Conservation (phyloP, 2,113 vertebrate genomes). For the Phodopus roborovskii region DNA sequence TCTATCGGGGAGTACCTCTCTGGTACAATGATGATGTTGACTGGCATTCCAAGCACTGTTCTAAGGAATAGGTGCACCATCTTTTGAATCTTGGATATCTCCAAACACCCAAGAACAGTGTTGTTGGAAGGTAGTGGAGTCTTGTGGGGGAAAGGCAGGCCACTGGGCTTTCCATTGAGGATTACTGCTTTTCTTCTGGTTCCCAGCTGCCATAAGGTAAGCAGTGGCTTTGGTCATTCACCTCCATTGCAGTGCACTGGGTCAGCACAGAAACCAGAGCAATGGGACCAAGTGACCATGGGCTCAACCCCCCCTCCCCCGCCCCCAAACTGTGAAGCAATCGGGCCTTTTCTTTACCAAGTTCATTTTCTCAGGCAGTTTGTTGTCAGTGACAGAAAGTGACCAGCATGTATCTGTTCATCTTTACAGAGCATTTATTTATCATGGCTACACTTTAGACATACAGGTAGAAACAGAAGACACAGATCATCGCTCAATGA, state of each 20-base stretch:
- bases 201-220: not conserved
- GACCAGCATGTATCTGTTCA: too few relatives aligned
- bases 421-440: not conserved
- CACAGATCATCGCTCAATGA: not conserved
- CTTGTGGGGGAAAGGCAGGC: not conserved
- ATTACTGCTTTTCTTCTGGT: not conserved
- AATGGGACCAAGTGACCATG: not conserved
- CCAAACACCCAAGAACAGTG: not conserved
- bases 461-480: not conserved
- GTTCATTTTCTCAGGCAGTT: not conserved
- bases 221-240: not conserved
- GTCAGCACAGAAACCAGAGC: not conserved
- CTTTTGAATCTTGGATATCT: not conserved
- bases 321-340: not conserved
- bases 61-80: not conserved
- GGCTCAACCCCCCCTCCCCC: too few relatives aligned
- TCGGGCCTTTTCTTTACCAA: not conserved
- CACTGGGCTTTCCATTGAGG: not conserved
- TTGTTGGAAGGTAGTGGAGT: not conserved
- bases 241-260: not conserved
- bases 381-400: not conserved
- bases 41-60: not conserved
- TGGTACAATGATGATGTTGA: not conserved
- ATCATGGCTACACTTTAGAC: not conserved
- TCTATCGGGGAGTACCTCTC: not conserved